phyloP scores from a whole-genome alignment of 2,113 vertebrate species.

The Mormoops blainvillei region DNA sequence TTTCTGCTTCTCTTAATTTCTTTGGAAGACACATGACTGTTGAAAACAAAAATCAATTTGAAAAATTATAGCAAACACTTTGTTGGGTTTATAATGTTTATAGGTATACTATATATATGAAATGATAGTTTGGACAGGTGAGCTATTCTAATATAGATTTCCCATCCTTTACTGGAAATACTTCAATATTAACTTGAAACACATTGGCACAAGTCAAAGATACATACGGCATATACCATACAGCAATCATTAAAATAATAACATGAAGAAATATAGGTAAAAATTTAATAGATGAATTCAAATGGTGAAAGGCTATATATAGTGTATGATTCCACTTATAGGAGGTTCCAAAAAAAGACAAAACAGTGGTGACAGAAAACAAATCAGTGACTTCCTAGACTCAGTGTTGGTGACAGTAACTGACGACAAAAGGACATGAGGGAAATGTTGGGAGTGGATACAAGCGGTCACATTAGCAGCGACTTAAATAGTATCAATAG shows the following conservation, averaged over 20 bases:
- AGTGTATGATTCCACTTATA: not conserved
- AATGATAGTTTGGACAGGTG: not conserved
- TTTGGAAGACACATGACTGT: not conserved
- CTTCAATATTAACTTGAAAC: not conserved
- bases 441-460: not conserved
- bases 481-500: fast-evolving
- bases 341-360: not conserved
- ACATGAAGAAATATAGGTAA: not conserved
- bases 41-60: not conserved
- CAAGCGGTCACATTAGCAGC: not conserved
- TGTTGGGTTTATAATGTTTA: not conserved
- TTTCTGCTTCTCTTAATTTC: not conserved
- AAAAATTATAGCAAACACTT: not conserved
- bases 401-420: not conserved
- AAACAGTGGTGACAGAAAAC: not conserved
- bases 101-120: not conserved
- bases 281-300: not conserved
- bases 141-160: not conserved
- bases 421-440: not conserved
- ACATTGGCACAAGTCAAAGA: not conserved
- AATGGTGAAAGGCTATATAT: not conserved
- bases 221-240: not conserved
- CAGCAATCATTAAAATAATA: not conserved
- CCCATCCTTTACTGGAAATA: not conserved
- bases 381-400: not conserved